Evolutionary conservation across 2,888 invertebrate genomes (phyloP).

Genomic region (Leistus spinibarbis): DNA sequence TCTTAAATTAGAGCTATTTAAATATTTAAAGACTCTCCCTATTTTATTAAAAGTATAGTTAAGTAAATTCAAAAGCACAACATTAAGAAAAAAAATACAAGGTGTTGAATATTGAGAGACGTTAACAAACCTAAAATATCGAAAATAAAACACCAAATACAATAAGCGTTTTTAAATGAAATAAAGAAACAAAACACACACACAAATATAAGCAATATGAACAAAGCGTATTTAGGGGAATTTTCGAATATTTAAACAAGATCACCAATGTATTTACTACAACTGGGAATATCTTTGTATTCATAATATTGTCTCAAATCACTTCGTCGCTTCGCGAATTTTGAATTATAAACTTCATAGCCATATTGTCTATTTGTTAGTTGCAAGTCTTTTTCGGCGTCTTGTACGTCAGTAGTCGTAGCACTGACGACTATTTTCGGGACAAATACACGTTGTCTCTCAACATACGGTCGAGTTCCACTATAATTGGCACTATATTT

Average conservation of each 20-base stretch:
- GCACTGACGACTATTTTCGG: constrained; percentile 24
- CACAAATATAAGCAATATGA: constrained; percentile 5
- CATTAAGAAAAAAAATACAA: too few species aligned
- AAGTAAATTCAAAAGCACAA: not conserved
- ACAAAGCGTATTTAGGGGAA: not conserved
- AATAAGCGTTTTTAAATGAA: not conserved
- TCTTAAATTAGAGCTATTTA: not conserved
- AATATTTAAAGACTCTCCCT: not conserved
- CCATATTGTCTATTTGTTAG: constrained; percentile 8
- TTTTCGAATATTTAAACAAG: constrained; percentile 17
- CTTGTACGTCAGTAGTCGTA: not conserved
- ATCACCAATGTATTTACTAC: constrained; percentile 28
- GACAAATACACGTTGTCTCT: constrained; percentile 3
- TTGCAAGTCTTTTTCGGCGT: not conserved
- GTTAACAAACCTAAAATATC: not conserved
- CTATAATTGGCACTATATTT: constrained; percentile 15
- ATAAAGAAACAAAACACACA: not conserved
- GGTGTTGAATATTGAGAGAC: too few species aligned
- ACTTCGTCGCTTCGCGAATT: not conserved
- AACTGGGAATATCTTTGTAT: constrained; percentile 7
- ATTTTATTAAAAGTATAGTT: not conserved
- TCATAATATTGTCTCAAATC: constrained; percentile 7
- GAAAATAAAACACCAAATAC: not conserved
- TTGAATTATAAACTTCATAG: constrained; percentile 29
- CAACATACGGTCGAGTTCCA: constrained; percentile 25